These are phyloP conservation scores for Pseudomyrmex concolor DNA, from an alignment of 1,140 invertebrate genomes.

Conservation along the genomic window DNA sequence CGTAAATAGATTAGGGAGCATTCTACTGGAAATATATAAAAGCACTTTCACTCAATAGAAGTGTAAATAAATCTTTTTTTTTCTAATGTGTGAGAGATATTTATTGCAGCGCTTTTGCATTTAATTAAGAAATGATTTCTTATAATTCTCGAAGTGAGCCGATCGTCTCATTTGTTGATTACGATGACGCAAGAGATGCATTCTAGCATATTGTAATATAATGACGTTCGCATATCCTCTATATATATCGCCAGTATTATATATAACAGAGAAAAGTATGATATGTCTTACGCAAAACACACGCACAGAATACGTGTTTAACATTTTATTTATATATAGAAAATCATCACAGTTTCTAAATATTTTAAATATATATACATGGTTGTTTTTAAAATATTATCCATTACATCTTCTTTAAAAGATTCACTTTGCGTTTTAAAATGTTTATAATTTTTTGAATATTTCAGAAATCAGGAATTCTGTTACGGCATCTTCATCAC, in stretches of 20 bases:
- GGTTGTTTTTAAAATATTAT: slow-evolving; percentile 7
- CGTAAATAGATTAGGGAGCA: slow-evolving; percentile 27
- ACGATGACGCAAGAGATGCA: slow-evolving; percentile 28
- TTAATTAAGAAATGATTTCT: slow-evolving; percentile 2
- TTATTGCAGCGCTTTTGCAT: not conserved
- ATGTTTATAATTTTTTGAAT: not conserved
- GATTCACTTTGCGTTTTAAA: not conserved
- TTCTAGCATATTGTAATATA: not conserved
- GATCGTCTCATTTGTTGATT: not conserved
- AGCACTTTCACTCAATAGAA: slow-evolving; percentile 28
- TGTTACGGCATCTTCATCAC: slow-evolving; percentile 10
- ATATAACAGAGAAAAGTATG: slow-evolving; percentile 6
- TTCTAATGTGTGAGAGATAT: not conserved
- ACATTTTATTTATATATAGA: not conserved
- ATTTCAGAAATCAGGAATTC: not conserved
- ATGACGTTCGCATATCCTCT: slow-evolving; percentile 16
- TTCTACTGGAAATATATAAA: slow-evolving; percentile 3
- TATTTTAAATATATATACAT: not conserved
- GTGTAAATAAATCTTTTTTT: not conserved
- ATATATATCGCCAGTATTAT: not conserved
- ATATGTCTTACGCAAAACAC: not conserved
- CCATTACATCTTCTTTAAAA: not conserved
- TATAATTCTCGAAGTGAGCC: not conserved
- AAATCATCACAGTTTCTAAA: slow-evolving; percentile 18
- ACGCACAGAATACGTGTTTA: not conserved